Evolutionary conservation across 2,113 vertebrate genomes (phyloP), one percentile per base, ranked within the genome.

Genomic region (Amphilophus citrinellus): DNA sequence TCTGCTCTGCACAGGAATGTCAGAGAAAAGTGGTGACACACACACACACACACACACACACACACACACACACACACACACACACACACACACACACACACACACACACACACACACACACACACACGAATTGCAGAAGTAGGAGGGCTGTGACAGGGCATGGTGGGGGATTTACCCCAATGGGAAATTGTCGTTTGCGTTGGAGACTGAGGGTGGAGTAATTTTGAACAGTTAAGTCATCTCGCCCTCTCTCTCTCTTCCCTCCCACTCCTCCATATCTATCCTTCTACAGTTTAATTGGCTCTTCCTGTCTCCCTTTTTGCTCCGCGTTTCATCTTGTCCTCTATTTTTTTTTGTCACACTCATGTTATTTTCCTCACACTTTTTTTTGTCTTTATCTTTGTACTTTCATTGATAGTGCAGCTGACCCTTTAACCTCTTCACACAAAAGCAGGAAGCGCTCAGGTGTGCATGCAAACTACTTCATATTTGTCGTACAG

Each of bases 21-120:
- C 91, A 94, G 93, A 93, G 91, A 89, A 88, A 92, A 94, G 90
- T 86, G 75, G 90, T 90, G 90, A 94, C 85, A 87, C 82, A 80
- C 84, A 71, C 84, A 47, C 50, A 81, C 57, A 87, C 27, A 77
- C 53, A 59, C 80, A 82, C 37, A 80, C 56, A 65, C 56, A 79
- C 10, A 22, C 17, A 27, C 58, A 80, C 63, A 32, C 30, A 32
- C 35, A 63, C 62, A 62, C 81, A 84, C 61, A 81, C 79, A 87
- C 20, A 15, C 39, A 44, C 84, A 94, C 85, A 87, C 82, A 80
- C 84, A 71, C 84, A 47, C 50, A 81, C 58, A 87, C 30, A 77
- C 53, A 94, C 85, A 87, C 82, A 80, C 84, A 71, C 84, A 47
- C 50, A 81, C 58, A 87, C 30, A 77, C 53, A 62, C 81, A 84